Conservation (phyloP, 1,140 invertebrate genomes). For the Macrocentrus cingulum region DNA sequence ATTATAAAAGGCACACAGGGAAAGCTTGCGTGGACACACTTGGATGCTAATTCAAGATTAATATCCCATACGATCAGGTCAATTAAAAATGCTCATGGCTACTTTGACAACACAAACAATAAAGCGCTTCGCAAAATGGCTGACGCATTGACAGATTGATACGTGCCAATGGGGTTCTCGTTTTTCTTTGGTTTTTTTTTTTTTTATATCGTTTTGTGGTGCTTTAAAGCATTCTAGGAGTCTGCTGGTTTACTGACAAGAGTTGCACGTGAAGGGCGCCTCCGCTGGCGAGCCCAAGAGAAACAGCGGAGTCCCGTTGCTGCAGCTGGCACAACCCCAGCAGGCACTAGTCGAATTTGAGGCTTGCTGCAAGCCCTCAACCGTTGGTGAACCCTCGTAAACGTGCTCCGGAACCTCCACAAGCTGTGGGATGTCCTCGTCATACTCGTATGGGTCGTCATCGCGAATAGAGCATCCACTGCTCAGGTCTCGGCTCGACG, state of each 20-base stretch:
- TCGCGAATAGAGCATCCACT: constrained; percentile 34
- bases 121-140: not conserved
- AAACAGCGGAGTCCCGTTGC: constrained; percentile 43
- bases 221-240: no score
- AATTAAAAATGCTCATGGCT: no score
- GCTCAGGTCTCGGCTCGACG: constrained; percentile 18
- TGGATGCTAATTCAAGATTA: no score
- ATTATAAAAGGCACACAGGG: no score
- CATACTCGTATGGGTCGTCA: constrained; percentile 62
- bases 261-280: constrained; percentile 44
- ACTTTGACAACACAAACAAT: not conserved
- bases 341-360: no score
- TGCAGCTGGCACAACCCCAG: constrained; percentile 40
- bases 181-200: not conserved
- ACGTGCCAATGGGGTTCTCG: no score
- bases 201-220: no score
- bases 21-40: no score
- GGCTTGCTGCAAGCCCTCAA: no score
- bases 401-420: constrained; percentile 15
- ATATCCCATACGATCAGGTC: no score
- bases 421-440: constrained; percentile 53
- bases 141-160: not conserved
- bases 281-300: constrained; percentile 45
- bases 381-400: constrained; percentile 15
- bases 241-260: constrained; percentile 47